Evolutionary conservation across 2,113 vertebrate species (phyloP).

Genomic region (Ascaphus truei): DNA sequence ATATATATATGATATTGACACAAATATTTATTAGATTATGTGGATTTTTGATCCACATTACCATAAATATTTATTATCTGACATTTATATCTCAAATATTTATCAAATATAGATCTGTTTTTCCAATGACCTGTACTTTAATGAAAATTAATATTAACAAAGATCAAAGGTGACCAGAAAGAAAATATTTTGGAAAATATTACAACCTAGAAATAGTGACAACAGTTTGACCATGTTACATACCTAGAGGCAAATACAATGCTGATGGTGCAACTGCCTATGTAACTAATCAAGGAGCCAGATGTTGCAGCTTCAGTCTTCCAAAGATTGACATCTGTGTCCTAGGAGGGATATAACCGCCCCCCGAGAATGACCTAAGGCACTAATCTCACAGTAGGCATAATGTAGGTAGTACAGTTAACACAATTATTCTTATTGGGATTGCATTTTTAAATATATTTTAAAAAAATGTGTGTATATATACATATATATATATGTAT

Average conservation of each 20-base stretch:
- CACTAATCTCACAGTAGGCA: conserved; percentile 15
- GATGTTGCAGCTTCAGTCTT: conserved; percentile 61
- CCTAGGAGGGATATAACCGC: conserved; percentile 39
- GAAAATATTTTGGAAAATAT: background rate
- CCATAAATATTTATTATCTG: no score
- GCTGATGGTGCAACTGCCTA: conserved; percentile 46
- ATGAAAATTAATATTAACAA: no score
- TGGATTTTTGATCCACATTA: no score
- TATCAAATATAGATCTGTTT: no score
- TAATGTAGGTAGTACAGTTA: conserved; percentile 9
- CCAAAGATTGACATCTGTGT: conserved; percentile 61
- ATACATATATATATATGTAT: no score
- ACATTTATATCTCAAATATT: no score
- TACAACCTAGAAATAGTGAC: background rate
- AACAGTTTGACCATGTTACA: conserved; percentile 36
- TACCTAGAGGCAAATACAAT: conserved; percentile 51
- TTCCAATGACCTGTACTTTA: no score
- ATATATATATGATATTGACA: no score
- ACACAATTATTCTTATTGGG: background rate
- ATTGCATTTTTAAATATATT: background rate
- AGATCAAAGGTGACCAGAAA: no score
- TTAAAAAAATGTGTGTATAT: no score
- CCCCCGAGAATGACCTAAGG: conserved; percentile 34
- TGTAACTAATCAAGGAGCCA: conserved; percentile 50
- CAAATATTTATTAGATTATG: no score